A percentile compares a stretch with the other conserved stretches of the same genome.
phyloP scores from a whole-genome alignment of 2,797 vertebrate species.

The Kryptopterus vitreolus region DNA sequence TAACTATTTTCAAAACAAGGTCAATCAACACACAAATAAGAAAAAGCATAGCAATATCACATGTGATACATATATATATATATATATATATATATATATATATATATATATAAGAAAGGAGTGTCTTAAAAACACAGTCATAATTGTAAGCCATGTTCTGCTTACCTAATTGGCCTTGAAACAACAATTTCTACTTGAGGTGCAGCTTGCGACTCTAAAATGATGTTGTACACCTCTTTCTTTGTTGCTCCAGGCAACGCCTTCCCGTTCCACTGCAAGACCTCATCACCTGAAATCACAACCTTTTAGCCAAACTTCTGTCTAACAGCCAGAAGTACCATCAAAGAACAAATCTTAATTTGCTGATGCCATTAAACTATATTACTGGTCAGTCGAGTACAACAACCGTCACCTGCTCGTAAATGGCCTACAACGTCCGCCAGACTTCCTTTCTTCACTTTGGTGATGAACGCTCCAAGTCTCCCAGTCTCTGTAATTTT shows the following conservation, averaged over 20 bases:
- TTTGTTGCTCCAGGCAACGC: slow-evolving; percentile 96
- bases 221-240: slow-evolving; percentile 99
- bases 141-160: not conserved
- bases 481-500: slow-evolving; percentile 96
- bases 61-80: too few species aligned
- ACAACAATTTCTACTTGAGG: slow-evolving; percentile 99
- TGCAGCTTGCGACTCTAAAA: slow-evolving; percentile 97
- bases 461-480: slow-evolving; percentile 99
- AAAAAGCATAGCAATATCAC: too few species aligned
- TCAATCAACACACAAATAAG: not conserved
- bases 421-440: slow-evolving; percentile 96
- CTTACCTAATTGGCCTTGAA: slow-evolving; percentile 98
- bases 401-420: slow-evolving; percentile 83
- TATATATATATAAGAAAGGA: too few species aligned
- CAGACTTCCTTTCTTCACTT: slow-evolving; percentile 99
- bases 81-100: too few species aligned
- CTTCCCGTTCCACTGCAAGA: slow-evolving; percentile 97
- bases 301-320: slow-evolving; percentile 22
- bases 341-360: slow-evolving; percentile 7
- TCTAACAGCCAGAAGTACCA: slow-evolving; percentile 9
- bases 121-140: not conserved
- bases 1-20: not conserved
- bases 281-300: slow-evolving; percentile 90
- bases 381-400: not conserved
- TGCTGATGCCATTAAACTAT: not conserved